Evolutionary conservation across 2,888 invertebrate species (phyloP), one percentile per base, ranked within the genome.

Genomic region (Mactromeris polynyma): DNA sequence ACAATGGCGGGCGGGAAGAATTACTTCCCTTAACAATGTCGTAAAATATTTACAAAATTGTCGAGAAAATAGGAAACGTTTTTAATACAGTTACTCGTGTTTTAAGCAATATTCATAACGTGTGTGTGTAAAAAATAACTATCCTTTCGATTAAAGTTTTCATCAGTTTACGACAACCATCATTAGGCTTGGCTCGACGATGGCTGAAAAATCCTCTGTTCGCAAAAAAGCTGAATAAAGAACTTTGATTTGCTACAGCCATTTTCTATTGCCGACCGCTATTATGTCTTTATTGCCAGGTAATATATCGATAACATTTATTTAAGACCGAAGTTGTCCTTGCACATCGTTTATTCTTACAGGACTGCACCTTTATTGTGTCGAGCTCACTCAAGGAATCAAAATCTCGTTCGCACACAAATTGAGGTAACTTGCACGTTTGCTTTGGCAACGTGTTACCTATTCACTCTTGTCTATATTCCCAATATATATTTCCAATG

Each of bases 101-200:
- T 17, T 19, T 0, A 73, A 33, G 2, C 6, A 3, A 33, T 36
- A 73, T 19, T 33, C 17, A 33, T 36, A 11, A 4, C 11, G 19
- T 33, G 36, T 73, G 14, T 19, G 19, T 26, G 7, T 3, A 3
- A 73, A 17, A 17, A 73, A 36, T 3, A 64, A 33, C 73, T 14
- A 73, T 17, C 33, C 14, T 1, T 73, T 33, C 17, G 19, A 3
- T 33, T 36, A 73, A 73, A 73, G 26, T 14, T 36, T 40, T 21
- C 42, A 40, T 2, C 0, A 42, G 21, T 78, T 86, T 86, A 82
- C 86, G 86, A 86, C 87, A 83, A 83, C 58, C 87, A n/a, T 33
- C 42, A 83, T n/a, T n/a, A 1, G 83, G 83, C 69, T 83, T 87
- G 77, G 80, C 78, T 84, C 83, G 69, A 46, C 81, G 88, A 88